Conservation (phyloP, 2,888 invertebrate species). For the Tanaodytes sp. region DNA sequence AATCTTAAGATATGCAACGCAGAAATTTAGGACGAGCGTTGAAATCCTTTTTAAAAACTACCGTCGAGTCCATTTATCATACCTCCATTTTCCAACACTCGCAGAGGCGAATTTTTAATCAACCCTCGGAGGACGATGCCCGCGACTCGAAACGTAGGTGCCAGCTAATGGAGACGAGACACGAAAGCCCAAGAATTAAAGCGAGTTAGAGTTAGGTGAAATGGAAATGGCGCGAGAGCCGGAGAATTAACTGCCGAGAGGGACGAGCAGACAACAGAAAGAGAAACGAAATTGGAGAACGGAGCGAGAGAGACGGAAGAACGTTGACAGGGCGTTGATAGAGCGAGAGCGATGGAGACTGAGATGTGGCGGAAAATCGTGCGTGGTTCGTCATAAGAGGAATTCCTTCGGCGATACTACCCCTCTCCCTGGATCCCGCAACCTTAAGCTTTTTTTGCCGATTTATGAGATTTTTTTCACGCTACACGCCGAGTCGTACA, state of each 20-base stretch:
- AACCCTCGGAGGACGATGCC: constrained; percentile 33
- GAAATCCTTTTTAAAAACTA: constrained; percentile 52
- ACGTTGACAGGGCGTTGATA: constrained; percentile 37
- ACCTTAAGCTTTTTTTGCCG: constrained; percentile 68
- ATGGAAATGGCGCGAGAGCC: constrained; percentile 51
- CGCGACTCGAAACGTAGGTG: constrained; percentile 41
- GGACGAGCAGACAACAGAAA: constrained; percentile 9
- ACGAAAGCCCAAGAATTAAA: constrained; percentile 45
- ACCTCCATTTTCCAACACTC: constrained; percentile 37
- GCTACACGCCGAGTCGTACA: constrained; percentile 70
- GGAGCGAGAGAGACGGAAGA: constrained; percentile 19
- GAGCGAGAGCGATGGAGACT: constrained; percentile 41
- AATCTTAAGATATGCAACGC: too few species aligned
- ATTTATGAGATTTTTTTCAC: constrained; percentile 73
- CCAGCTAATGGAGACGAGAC: constrained; percentile 47
- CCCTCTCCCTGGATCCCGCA: constrained; percentile 56
- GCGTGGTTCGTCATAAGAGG: constrained; percentile 72
- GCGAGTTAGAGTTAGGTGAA: constrained; percentile 55
- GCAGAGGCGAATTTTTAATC: constrained; percentile 55
- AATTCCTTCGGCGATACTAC: constrained; percentile 70
- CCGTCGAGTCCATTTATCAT: constrained; percentile 51
- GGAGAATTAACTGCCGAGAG: constrained; percentile 15
- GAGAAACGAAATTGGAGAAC: constrained; percentile 18
- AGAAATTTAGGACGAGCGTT: too few species aligned
- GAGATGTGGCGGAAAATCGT: constrained; percentile 71